Conservation (phyloP, 2,797 vertebrate genomes). For the Threskiornis aethiopicus region DNA sequence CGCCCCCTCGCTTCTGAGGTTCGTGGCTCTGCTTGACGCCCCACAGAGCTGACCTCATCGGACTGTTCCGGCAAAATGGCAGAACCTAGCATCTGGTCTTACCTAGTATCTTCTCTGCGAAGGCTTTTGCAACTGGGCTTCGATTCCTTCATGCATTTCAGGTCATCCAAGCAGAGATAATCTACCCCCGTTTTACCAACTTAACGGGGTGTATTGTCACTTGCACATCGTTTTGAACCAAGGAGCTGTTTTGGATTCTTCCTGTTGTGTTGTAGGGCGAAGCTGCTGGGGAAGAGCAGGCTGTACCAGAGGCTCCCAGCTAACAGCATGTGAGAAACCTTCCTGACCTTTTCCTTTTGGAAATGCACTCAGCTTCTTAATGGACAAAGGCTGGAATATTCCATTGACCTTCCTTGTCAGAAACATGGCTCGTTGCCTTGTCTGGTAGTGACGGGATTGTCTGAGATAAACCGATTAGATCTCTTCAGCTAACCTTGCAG, state of each 20-base stretch:
- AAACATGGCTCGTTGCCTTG: neutral
- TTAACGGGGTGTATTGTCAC: neutral
- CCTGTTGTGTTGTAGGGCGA: neutral
- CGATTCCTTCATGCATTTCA: neutral
- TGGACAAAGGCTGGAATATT: neutral
- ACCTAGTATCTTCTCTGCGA: rapidly evolving
- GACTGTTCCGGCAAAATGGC: neutral
- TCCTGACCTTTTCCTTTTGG: neutral
- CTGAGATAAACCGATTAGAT: neutral
- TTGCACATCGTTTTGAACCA: neutral
- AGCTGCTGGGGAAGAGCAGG: neutral
- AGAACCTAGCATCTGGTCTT: neutral
- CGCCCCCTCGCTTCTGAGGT: neutral
- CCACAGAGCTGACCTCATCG: neutral
- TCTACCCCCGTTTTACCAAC: rapidly evolving
- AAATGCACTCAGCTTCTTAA: neutral
- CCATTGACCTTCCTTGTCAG: neutral
- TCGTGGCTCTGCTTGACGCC: neutral
- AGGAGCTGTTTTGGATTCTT: neutral
- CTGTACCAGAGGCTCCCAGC: neutral
- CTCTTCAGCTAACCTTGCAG: neutral
- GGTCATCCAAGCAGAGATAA: neutral
- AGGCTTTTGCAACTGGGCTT: neutral
- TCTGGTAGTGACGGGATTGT: neutral
- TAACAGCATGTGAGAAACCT: neutral